Evolutionary conservation across 2,797 vertebrate genomes (phyloP).

Genomic region (Hemibagrus guttatus): DNA sequence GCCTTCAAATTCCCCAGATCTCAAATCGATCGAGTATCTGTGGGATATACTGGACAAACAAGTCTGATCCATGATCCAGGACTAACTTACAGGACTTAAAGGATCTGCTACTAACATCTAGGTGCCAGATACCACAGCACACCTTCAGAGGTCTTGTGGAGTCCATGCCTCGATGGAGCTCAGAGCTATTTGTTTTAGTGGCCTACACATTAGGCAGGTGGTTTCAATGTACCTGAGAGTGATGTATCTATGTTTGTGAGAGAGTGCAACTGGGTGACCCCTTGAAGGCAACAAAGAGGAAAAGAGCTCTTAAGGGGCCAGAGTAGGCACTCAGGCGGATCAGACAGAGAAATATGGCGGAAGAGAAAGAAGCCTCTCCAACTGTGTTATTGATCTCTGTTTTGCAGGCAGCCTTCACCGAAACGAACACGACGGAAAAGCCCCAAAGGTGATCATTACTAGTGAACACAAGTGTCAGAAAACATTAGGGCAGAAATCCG

Average conservation of each 20-base stretch:
- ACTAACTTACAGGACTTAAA: no score
- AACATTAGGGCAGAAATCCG: conserved; percentile 75
- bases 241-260: neutral
- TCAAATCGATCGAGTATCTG: no score
- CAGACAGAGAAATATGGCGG: conserved; percentile 69
- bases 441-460: conserved; percentile 85
- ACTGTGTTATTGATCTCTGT: conserved; percentile 81
- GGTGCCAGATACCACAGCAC: no score
- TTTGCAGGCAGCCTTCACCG: conserved; percentile 70
- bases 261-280: neutral
- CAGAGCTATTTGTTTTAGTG: no score
- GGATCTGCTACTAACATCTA: no score
- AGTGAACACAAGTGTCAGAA: conserved; percentile 78
- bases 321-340: conserved; percentile 71
- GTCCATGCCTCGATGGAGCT: no score
- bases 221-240: no score
- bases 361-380: conserved; percentile 60
- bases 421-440: conserved; percentile 77
- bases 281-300: conserved; percentile 39
- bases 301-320: conserved; percentile 64
- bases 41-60: no score
- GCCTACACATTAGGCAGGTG: no score
- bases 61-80: no score
- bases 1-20: no score
- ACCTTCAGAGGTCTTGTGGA: no score